Evolutionary conservation across 2,888 invertebrate species (phyloP), one percentile per base, ranked within the genome.

Genomic region (Mechanitis messenoides): DNA sequence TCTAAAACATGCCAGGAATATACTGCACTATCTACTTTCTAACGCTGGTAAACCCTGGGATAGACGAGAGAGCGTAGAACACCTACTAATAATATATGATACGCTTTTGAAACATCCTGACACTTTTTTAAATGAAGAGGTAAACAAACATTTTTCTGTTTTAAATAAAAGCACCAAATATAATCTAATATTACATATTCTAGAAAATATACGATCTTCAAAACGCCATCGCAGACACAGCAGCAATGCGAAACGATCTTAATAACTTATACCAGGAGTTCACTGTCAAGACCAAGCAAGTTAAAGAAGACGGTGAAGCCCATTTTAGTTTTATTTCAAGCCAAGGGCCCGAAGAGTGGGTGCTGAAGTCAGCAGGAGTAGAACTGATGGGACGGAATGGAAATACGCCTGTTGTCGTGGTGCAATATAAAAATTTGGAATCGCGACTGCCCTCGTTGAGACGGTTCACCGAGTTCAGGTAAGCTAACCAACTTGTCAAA

Each of bases 111-210:
- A 80, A 65, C 82, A 88, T 71, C 91, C 92, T 45, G 91, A 93
- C 72, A 93, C 95, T 11, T 91, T 95, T 70, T 91, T 95, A 64
- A 93, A 93, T 83, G 93, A 94, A 81, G 92, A 94, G 92, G 95
- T 95, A 79, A 80, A 87, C 35, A 53, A 55, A 45, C 35, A 12
- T 7, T 33, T 3, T 47, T 7, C 3, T 20, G 47, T 53, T 4
- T 2, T 20, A 9, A 50, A 55, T n/a, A 45, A 45, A 42, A 42
- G 3, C 1, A 11, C 3, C 42, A 42, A 45, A 60, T 9, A 7
- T 50, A 33, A n/a, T n/a, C 33, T 33, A 31, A 9, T 42, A 9
- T 50, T 50, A 31, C 9, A 7, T 9, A 11, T 77, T 73, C 2
- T 75, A 90, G 90, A 90, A 89, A 85, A 79, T 90, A 55, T 84